Evolutionary conservation across 2,888 invertebrate genomes (phyloP).

Genomic region (Phaonia tiefii): DNA sequence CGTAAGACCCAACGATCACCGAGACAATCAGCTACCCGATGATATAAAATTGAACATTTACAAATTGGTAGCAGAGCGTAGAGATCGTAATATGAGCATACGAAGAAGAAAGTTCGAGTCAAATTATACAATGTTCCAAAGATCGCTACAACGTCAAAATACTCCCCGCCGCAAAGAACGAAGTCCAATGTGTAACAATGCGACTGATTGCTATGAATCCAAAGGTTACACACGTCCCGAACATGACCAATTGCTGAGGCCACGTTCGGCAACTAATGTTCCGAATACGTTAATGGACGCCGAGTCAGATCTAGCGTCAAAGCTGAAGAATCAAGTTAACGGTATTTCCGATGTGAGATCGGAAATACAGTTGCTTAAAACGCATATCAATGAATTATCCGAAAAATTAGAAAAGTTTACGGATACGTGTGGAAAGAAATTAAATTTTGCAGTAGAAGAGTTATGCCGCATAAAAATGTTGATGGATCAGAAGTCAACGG

Average conservation of each 20-base stretch:
- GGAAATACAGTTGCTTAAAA: constrained; percentile 74
- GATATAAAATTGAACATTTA: constrained; percentile 88
- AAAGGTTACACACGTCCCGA: constrained; percentile 58
- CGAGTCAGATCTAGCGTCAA: constrained; percentile 69
- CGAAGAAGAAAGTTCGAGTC: constrained; percentile 80
- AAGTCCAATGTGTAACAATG: constrained; percentile 52
- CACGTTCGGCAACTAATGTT: constrained; percentile 78
- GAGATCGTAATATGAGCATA: constrained; percentile 83
- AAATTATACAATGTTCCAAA: constrained; percentile 78
- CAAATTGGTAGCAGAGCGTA: constrained; percentile 87
- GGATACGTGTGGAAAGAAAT: constrained; percentile 74
- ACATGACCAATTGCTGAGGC: constrained; percentile 74
- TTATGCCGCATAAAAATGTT: constrained; percentile 75
- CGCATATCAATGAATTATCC: constrained; percentile 73
- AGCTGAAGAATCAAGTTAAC: constrained; percentile 73
- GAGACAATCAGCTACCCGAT: constrained; percentile 88
- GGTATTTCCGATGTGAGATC: constrained; percentile 72
- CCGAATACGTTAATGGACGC: constrained; percentile 73
- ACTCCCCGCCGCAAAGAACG: constrained; percentile 42
- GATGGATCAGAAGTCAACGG: constrained; percentile 69
- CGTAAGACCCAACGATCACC: constrained; percentile 90
- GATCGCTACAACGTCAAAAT: constrained; percentile 73
- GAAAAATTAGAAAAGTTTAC: constrained; percentile 76
- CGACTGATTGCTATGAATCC: constrained; percentile 45
- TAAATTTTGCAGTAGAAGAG: constrained; percentile 76